phyloP scores from a whole-genome alignment of 1,140 invertebrate species.

The Anastatus disparis region DNA sequence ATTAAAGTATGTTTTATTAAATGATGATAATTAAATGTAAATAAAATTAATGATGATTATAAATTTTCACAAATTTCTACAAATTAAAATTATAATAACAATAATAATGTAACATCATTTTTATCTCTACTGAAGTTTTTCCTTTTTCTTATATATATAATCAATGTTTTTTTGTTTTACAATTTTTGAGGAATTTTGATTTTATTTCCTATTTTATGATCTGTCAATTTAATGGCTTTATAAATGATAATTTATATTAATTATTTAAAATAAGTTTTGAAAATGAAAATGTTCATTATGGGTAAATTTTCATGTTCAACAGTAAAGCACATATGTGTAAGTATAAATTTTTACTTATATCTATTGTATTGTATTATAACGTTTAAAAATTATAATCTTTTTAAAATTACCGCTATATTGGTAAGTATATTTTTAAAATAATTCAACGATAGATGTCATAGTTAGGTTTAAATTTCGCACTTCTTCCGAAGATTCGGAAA shows the following conservation, averaged over 20 bases:
- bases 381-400: not conserved
- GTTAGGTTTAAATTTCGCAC: not conserved
- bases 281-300: not conserved
- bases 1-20: slow-evolving; percentile 46
- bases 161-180: slow-evolving; percentile 32
- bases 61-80: no score
- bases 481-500: not conserved
- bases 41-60: no score
- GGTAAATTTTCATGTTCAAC: no score
- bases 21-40: not conserved
- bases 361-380: no score
- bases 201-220: not conserved
- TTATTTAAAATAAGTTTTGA: not conserved
- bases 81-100: not conserved
- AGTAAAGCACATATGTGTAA: not conserved
- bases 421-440: not conserved
- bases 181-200: no score
- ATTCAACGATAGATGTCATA: slow-evolving; percentile 13
- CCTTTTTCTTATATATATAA: slow-evolving; percentile 4
- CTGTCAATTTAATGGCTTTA: not conserved
- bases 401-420: not conserved
- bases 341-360: no score
- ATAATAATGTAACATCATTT: no score
- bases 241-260: not conserved
- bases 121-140: slow-evolving; percentile 25